Evolutionary conservation across 2,888 invertebrate species (phyloP).

Genomic region (Trissoscelio sp.): DNA sequence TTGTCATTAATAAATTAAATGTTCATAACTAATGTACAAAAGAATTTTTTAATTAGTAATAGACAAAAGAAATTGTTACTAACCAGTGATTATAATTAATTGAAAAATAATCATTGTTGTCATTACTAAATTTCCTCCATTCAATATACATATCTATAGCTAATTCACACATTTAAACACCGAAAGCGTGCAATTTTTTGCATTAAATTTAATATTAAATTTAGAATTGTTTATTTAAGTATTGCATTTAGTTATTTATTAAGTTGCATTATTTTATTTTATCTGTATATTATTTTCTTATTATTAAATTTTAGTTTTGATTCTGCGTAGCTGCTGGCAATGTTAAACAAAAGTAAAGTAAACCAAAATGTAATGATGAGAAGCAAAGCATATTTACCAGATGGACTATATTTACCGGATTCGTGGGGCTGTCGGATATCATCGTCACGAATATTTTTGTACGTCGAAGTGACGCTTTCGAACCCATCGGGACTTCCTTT

Average conservation of each 20-base stretch:
- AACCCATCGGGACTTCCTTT: conserved; percentile 86
- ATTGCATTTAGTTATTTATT: background rate
- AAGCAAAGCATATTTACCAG: conserved; percentile 66
- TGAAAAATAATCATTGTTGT: no score
- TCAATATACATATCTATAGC: background rate
- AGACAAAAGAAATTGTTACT: background rate
- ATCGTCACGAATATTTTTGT: conserved; percentile 86
- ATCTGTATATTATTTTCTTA: background rate
- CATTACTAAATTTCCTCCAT: background rate
- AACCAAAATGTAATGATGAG: conserved; percentile 44
- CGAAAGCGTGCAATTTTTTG: background rate
- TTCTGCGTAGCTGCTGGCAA: conserved; percentile 31
- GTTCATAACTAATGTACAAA: no score
- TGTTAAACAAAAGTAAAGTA: conserved; percentile 24
- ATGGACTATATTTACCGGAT: conserved; percentile 85
- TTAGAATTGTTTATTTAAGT: no score
- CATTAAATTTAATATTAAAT: no score
- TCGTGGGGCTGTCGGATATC: conserved; percentile 86
- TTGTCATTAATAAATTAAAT: no score
- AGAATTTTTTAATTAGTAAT: background rate
- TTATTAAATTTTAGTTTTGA: background rate
- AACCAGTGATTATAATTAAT: background rate
- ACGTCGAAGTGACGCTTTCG: conserved; percentile 87
- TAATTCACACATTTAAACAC: background rate
- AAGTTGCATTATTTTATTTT: background rate